Evolutionary conservation across 1,140 invertebrate species (phyloP).

Genomic region (Delia radicum): DNA sequence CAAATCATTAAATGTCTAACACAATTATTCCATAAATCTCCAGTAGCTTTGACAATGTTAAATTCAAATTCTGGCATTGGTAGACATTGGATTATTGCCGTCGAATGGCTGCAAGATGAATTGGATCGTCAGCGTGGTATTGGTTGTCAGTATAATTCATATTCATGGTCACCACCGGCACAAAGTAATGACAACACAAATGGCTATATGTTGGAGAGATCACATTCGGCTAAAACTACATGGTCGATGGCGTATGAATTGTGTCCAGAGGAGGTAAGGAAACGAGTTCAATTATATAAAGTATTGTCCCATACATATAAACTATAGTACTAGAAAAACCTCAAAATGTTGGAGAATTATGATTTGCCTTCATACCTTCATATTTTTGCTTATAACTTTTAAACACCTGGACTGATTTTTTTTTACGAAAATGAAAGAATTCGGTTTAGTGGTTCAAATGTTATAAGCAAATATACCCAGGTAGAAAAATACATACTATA

Average conservation of each 20-base stretch:
- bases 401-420: too few species aligned
- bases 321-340: too few species aligned
- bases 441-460: too few species aligned
- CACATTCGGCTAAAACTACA: constrained; percentile 88
- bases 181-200: constrained; percentile 94
- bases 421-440: too few species aligned
- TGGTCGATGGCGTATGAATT: constrained; percentile 81
- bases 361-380: too few species aligned
- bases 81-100: constrained; percentile 83
- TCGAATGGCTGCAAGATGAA: constrained; percentile 94
- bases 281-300: too few species aligned
- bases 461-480: too few species aligned
- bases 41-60: constrained; percentile 72
- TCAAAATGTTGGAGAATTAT: too few species aligned
- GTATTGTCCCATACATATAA: too few species aligned
- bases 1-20: constrained; percentile 97
- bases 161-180: constrained; percentile 91
- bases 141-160: constrained; percentile 66
- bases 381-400: too few species aligned
- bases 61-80: constrained; percentile 75
- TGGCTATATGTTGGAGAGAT: constrained; percentile 92
- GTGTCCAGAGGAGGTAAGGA: constrained; percentile 73
- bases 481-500: too few species aligned
- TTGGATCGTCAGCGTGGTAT: constrained; percentile 70
- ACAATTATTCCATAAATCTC: constrained; percentile 82